A percentile compares a stretch with the other conserved stretches of the same genome.
phyloP scores from a whole-genome alignment of 2,888 invertebrate genomes.

The Dynastes grantii region DNA sequence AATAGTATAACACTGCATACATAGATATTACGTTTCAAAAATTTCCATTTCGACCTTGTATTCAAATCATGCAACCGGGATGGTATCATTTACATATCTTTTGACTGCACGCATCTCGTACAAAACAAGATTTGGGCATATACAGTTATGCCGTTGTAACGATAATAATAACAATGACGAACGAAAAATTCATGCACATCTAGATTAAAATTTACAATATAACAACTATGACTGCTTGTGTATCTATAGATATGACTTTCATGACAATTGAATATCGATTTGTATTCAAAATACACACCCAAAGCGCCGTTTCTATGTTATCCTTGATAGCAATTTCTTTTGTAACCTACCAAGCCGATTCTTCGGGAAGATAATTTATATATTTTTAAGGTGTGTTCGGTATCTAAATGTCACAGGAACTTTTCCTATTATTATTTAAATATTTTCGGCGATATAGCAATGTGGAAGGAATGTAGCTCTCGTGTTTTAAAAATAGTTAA shows the following conservation, averaged over 20 bases:
- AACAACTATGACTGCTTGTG: neutral
- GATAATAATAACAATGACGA: constrained; percentile 7
- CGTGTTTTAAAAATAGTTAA: constrained; percentile 9
- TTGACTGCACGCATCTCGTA: constrained; percentile 7
- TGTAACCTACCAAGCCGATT: constrained; percentile 28
- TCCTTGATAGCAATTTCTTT: constrained; percentile 47
- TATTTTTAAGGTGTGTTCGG: constrained; percentile 37
- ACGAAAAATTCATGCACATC: constrained; percentile 6
- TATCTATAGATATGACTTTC: neutral
- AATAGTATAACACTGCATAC: neutral
- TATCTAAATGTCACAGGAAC: constrained; percentile 24
- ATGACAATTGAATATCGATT: constrained; percentile 40
- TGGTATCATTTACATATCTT: constrained; percentile 41
- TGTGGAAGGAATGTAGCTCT: constrained; percentile 2
- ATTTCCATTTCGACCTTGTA: constrained; percentile 40
- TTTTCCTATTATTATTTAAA: constrained; percentile 22
- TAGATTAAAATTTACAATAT: constrained; percentile 30
- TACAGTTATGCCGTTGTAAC: constrained; percentile 5
- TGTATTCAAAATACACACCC: constrained; percentile 39
- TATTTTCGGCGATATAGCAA: constrained; percentile 2
- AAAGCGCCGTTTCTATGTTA: constrained; percentile 27
- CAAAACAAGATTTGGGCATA: constrained; percentile 25
- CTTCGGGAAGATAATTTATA: constrained; percentile 34
- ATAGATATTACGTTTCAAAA: constrained; percentile 38
- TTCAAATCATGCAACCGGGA: constrained; percentile 36